phyloP scores from a whole-genome alignment of 2,888 invertebrate genomes.

The Palloptera scutellata region DNA sequence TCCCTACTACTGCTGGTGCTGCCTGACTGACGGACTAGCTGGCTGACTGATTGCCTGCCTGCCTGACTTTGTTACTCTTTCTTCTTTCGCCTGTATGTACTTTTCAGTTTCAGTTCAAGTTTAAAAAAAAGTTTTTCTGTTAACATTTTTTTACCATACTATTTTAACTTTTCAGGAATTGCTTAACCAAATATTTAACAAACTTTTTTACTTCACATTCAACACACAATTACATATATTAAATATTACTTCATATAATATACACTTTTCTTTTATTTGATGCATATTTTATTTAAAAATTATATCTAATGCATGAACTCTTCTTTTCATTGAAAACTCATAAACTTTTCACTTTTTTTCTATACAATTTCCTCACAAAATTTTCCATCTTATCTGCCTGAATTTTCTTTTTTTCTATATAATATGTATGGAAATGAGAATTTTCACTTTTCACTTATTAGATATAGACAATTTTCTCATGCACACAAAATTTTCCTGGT shows the following conservation, averaged over 20 bases:
- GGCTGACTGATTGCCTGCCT: no score
- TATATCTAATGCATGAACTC: no score
- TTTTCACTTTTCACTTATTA: constrained; percentile 37
- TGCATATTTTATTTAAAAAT: no score
- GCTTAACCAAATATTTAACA: no score
- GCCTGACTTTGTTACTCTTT: not conserved
- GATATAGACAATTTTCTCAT: constrained; percentile 42
- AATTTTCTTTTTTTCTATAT: constrained; percentile 23
- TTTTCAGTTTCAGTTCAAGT: not conserved
- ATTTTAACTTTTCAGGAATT: constrained; percentile 28
- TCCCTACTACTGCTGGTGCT: constrained; percentile 24
- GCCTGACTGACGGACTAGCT: no score
- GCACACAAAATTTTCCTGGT: constrained; percentile 36
- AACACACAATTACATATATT: no score
- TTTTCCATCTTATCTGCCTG: constrained; percentile 39
- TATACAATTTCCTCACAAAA: constrained; percentile 32
- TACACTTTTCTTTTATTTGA: no score
- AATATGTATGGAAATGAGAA: constrained; percentile 37
- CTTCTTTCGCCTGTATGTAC: constrained; percentile 22
- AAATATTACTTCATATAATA: no score
- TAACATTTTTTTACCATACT: constrained; percentile 28
- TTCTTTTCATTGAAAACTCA: no score
- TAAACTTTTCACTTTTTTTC: no score
- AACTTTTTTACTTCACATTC: no score
- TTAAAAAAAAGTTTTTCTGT: not conserved